A percentile compares a stretch with the other conserved stretches of the same genome.
Conservation (phyloP, 2,888 invertebrate species). For the Lottia scabra region DNA sequence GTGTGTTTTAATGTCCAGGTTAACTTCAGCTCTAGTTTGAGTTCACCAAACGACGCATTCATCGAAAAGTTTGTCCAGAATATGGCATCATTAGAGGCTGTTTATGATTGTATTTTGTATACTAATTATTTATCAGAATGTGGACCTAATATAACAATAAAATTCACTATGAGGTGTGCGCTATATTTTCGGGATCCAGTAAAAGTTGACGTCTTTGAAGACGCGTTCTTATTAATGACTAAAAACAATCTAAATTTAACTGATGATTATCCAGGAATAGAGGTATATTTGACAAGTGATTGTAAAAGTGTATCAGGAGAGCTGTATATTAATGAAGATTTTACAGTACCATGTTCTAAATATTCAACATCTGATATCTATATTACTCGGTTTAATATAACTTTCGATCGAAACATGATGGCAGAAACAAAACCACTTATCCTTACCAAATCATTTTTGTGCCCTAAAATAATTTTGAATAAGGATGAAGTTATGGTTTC, state of each 20-base stretch:
- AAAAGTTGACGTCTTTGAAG: not conserved
- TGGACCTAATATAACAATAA: too few relatives aligned
- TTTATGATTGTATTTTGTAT: too few relatives aligned
- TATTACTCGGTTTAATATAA: too few relatives aligned
- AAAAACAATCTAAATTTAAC: not conserved
- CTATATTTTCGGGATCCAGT: not conserved
- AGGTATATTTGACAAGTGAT: not conserved
- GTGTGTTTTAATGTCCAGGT: not conserved
- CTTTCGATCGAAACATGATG: too few relatives aligned
- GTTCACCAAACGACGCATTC: too few relatives aligned
- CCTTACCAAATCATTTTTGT: not conserved
- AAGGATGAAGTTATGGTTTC: not conserved
- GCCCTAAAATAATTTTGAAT: not conserved
- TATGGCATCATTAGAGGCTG: too few relatives aligned
- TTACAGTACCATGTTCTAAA: not conserved
- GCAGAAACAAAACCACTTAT: too few relatives aligned
- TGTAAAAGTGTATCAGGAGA: not conserved
- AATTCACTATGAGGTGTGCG: not conserved
- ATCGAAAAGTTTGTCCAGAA: too few relatives aligned
- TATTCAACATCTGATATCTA: not conserved
- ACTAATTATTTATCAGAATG: too few relatives aligned
- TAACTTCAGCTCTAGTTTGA: not conserved
- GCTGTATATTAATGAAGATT: not conserved
- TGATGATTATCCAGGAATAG: not conserved
- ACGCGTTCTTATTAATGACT: not conserved